Evolutionary conservation across 1,140 invertebrate genomes (phyloP).

Genomic region (Grapholita molesta): DNA sequence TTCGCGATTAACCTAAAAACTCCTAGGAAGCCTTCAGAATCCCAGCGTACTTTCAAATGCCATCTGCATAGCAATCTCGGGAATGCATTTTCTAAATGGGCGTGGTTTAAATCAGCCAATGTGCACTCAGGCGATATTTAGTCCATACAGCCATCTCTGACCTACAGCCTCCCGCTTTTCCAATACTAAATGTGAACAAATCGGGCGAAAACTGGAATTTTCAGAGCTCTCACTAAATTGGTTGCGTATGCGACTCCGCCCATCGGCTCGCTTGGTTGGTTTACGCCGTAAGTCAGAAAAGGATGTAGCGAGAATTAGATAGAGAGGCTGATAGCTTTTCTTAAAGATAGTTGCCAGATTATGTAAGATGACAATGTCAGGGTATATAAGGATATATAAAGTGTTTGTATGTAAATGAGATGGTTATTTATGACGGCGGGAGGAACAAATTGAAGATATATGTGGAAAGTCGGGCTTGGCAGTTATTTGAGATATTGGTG

Average conservation of each 20-base stretch:
- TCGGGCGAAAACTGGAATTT: conserved; percentile 44
- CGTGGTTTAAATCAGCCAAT: conserved; percentile 71
- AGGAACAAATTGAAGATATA: conserved; percentile 59
- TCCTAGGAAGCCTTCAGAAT: conserved; percentile 37
- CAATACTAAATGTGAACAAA: conserved; percentile 32
- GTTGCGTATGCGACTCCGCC: conserved; percentile 55
- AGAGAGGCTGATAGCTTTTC: conserved; percentile 57
- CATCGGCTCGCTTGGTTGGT: conserved; percentile 60
- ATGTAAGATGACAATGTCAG: conserved; percentile 53
- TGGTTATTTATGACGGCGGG: conserved; percentile 58
- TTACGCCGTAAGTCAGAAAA: conserved; percentile 49
- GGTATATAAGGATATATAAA: conserved; percentile 57
- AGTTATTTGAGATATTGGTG: conserved; percentile 12
- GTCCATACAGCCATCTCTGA: conserved; percentile 48
- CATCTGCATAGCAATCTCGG: conserved; percentile 73
- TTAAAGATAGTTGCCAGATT: conserved; percentile 71
- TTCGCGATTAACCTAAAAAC: conserved; percentile 63
- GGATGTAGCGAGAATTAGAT: conserved; percentile 58
- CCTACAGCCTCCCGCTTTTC: conserved; percentile 33
- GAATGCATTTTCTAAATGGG: conserved; percentile 71
- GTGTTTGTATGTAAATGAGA: conserved; percentile 69
- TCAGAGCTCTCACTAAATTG: conserved; percentile 45
- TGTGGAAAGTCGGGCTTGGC: conserved; percentile 48
- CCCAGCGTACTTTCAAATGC: conserved; percentile 47
- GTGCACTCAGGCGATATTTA: conserved; percentile 75